Evolutionary conservation across 2,113 vertebrate species (phyloP).

Genomic region (Oenanthe oenanthe): DNA sequence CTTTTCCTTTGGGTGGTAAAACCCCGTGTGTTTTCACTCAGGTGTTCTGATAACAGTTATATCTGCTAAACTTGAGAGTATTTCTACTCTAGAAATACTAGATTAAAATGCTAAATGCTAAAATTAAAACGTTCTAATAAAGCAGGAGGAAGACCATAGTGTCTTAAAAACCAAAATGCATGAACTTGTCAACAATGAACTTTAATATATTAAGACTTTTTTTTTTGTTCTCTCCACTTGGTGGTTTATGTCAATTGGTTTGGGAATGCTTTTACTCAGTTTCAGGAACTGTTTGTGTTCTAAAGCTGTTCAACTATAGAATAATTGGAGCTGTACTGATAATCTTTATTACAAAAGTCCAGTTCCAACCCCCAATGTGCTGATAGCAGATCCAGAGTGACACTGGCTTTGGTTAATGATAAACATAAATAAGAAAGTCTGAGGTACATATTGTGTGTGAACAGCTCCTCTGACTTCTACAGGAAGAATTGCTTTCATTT

Average conservation of each 20-base stretch:
- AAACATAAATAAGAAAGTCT: not conserved
- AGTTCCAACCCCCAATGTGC: rapidly evolving
- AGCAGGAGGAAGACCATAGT: not conserved
- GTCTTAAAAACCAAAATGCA: not conserved
- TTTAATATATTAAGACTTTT: not conserved
- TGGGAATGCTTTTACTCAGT: not conserved
- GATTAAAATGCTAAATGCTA: not conserved
- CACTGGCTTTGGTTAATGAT: conserved; percentile 29
- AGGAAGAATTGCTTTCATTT: not conserved
- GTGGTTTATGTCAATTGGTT: not conserved
- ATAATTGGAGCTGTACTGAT: not conserved
- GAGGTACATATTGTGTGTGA: not conserved
- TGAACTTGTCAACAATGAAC: not conserved
- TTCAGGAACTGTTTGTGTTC: not conserved
- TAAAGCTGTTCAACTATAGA: not conserved
- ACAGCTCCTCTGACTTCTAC: not conserved
- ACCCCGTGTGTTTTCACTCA: not conserved
- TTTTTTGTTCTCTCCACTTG: not conserved
- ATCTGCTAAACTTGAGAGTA: not conserved
- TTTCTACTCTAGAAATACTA: not conserved
- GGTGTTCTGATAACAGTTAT: not conserved
- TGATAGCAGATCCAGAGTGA: not conserved
- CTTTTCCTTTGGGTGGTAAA: not conserved
- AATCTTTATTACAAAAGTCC: not conserved
- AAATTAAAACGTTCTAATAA: not conserved